Evolutionary conservation across 1,140 invertebrate species (phyloP).

Genomic region (Pseudomyrmex dendroicus): DNA sequence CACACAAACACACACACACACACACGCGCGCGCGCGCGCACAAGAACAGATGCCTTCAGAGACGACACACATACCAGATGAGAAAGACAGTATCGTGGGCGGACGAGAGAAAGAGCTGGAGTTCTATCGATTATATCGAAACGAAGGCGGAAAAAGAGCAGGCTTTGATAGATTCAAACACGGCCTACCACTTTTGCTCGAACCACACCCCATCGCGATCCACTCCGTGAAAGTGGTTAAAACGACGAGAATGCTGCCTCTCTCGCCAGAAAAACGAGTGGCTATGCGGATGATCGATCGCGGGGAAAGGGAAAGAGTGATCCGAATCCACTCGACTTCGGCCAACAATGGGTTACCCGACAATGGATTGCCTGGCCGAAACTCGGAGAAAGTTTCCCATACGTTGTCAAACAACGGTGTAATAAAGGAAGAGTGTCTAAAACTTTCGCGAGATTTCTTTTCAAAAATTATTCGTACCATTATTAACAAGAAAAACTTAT

Average conservation of each 20-base stretch:
- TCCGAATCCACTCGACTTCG: conserved; percentile 35
- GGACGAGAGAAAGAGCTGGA: conserved; percentile 8
- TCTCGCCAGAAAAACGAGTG: not conserved
- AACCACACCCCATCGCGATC: conserved; percentile 70
- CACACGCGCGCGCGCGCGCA: too few species aligned
- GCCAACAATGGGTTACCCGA: conserved; percentile 36
- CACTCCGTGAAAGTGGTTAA: conserved; percentile 67
- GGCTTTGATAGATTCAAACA: conserved; percentile 75
- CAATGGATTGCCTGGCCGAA: conserved; percentile 29
- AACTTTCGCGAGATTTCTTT: not conserved
- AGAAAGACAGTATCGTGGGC: not conserved
- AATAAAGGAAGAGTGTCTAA: not conserved
- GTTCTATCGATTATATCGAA: conserved; percentile 74
- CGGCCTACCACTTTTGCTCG: conserved; percentile 71
- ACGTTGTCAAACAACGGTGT: conserved; percentile 26
- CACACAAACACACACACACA: not conserved
- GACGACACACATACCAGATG: conserved; percentile 19
- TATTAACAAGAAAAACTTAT: not conserved
- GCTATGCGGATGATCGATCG: conserved; percentile 30
- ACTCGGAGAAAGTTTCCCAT: not conserved
- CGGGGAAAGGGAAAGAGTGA: conserved; percentile 39
- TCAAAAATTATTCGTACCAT: not conserved
- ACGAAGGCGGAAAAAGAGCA: conserved; percentile 70
- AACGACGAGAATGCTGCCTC: conserved; percentile 49
- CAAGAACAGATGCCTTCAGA: conserved; percentile 15